A percentile compares a stretch with the other conserved stretches of the same genome.
Evolutionary conservation across 2,888 invertebrate genomes (phyloP).

Genomic region (Lissocephala sabroskyi): DNA sequence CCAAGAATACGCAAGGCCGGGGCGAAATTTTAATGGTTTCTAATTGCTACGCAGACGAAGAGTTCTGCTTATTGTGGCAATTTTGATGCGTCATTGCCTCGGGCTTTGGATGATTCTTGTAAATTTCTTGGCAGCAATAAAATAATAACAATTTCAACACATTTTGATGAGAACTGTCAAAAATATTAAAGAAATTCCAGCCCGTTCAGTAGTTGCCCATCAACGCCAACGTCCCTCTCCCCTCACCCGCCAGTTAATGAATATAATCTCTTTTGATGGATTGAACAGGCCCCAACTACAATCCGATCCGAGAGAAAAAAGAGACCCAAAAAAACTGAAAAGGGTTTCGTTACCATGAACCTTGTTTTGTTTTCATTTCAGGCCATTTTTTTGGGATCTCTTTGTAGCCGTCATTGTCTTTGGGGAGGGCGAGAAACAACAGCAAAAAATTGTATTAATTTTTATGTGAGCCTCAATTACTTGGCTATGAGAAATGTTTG

Average conservation of each 20-base stretch:
- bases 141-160: constrained; percentile 60
- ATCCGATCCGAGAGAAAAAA: constrained; percentile 5
- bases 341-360: constrained; percentile 51
- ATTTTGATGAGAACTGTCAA: constrained; percentile 62
- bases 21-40: constrained; percentile 7
- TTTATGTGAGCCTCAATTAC: constrained; percentile 33
- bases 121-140: constrained; percentile 27
- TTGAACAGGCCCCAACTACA: constrained; percentile 29
- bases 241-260: constrained; percentile 41
- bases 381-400: neutral
- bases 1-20: no score
- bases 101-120: constrained; percentile 43
- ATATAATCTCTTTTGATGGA: constrained; percentile 65
- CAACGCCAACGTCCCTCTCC: constrained; percentile 2
- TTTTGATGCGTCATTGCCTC: constrained; percentile 45
- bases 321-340: constrained; percentile 5
- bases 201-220: constrained; percentile 35
- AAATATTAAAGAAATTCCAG: constrained; percentile 53
- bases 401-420: no score
- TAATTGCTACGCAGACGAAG: constrained; percentile 19
- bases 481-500: constrained; percentile 28
- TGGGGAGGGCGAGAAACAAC: constrained; percentile 48
- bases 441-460: constrained; percentile 54
- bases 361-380: constrained; percentile 17
- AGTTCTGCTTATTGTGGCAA: constrained; percentile 26